A percentile compares a stretch with the other conserved stretches of the same genome.
These are phyloP conservation scores for Gopherus evgoodei DNA, from an alignment of 2,113 vertebrate genomes.

Conservation along the genomic window DNA sequence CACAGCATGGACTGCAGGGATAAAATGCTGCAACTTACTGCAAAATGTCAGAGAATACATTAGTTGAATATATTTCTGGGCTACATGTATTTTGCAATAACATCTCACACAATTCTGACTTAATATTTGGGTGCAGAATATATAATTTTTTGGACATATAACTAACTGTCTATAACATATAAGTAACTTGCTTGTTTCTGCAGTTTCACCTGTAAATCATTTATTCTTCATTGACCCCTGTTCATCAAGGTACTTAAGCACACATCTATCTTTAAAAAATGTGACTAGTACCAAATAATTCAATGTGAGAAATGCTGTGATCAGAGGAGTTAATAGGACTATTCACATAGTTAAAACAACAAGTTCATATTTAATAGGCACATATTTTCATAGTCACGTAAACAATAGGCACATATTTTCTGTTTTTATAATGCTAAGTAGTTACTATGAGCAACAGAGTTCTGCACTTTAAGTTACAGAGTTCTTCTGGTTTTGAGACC, in stretches of 20 bases:
- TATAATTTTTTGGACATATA: not conserved
- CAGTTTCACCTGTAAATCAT: not conserved
- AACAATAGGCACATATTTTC: not conserved
- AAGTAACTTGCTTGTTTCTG: not conserved
- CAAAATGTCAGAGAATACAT: not conserved
- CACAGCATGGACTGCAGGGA: not conserved
- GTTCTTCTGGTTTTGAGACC: not conserved
- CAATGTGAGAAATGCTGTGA: not conserved
- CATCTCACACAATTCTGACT: not conserved
- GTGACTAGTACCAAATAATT: fast-evolving
- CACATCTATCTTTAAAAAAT: not conserved
- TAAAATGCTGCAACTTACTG: conserved; percentile 25
- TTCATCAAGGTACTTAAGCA: not conserved
- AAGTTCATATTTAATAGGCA: not conserved
- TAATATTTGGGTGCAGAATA: not conserved
- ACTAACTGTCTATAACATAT: too few species aligned
- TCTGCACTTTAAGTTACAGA: not conserved
- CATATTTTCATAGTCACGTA: too few species aligned
- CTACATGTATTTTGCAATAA: not conserved
- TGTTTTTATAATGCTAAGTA: not conserved
- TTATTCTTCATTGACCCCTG: not conserved
- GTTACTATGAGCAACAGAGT: not conserved
- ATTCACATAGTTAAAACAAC: not conserved
- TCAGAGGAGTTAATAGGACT: not conserved
- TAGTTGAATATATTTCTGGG: fast-evolving